A percentile compares a stretch with the other conserved stretches of the same genome.
Conservation (phyloP, 2,797 vertebrate species). For the Poeciliopsis infans region DNA sequence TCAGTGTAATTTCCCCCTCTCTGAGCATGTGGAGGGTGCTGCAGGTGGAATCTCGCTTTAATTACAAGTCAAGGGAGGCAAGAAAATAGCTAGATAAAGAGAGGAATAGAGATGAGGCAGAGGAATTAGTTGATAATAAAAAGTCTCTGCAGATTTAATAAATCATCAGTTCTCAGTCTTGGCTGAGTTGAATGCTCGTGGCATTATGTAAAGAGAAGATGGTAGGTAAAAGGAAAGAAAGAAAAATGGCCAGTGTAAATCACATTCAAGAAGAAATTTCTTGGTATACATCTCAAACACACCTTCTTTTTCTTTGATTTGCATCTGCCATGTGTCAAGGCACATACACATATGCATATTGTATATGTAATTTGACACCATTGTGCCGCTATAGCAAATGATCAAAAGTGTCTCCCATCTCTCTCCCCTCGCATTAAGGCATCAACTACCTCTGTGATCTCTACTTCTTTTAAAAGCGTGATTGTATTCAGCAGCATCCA, state of each 20-base stretch:
- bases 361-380: constrained; percentile 38
- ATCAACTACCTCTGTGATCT: constrained; percentile 65
- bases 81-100: constrained; percentile 61
- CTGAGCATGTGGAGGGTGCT: constrained; percentile 65
- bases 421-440: constrained; percentile 59
- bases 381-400: constrained; percentile 41
- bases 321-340: constrained; percentile 7
- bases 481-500: constrained; percentile 63
- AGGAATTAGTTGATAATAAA: constrained; percentile 77
- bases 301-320: constrained; percentile 4
- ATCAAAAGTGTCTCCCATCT: constrained; percentile 47
- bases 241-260: constrained; percentile 50
- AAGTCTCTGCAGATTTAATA: constrained; percentile 73
- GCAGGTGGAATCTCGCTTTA: constrained; percentile 71
- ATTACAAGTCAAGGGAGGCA: constrained; percentile 60
- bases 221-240: constrained; percentile 26
- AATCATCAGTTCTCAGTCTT: constrained; percentile 68
- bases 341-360: constrained; percentile 5
- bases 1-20: constrained; percentile 63
- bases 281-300: constrained; percentile 27
- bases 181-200: constrained; percentile 54
- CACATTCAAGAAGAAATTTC: constrained; percentile 23
- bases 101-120: constrained; percentile 64
- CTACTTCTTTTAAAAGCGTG: constrained; percentile 62
- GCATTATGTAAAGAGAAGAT: constrained; percentile 39